Evolutionary conservation across 1,140 invertebrate genomes (phyloP).

Genomic region (Amyelois transitella): DNA sequence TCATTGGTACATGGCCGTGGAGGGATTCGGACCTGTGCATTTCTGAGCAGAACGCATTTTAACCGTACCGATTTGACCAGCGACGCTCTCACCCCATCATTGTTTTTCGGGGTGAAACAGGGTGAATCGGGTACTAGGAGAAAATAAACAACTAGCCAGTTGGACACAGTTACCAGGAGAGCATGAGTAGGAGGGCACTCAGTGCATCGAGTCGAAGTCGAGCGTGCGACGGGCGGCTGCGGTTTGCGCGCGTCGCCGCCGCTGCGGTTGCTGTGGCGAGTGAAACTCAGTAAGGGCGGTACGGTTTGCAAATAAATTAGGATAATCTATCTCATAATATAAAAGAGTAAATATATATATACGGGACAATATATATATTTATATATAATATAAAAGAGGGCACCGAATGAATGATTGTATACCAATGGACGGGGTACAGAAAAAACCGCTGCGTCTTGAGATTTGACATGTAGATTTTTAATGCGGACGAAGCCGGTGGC

Average conservation of each 20-base stretch:
- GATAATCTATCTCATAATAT: neutral
- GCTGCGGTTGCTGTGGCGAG: slow-evolving; percentile 16
- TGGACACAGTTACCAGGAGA: neutral
- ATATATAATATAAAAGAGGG: too few species aligned
- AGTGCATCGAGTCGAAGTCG: neutral
- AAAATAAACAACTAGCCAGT: neutral
- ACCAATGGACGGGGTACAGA: too few species aligned
- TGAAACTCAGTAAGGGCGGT: neutral
- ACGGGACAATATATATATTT: too few species aligned
- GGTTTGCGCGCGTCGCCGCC: slow-evolving; percentile 12
- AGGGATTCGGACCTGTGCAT: too few species aligned
- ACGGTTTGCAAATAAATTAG: neutral
- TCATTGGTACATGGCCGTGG: too few species aligned
- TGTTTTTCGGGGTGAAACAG: neutral
- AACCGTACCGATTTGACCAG: too few species aligned
- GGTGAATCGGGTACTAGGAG: neutral
- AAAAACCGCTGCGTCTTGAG: too few species aligned
- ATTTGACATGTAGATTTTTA: too few species aligned
- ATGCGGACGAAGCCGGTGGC: too few species aligned
- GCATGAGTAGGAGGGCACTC: neutral
- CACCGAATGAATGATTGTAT: too few species aligned
- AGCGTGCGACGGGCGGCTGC: slow-evolving; percentile 23
- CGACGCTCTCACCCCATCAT: neutral
- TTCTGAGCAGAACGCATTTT: too few species aligned
- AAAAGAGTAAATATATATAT: too few species aligned